Evolutionary conservation across 2,888 invertebrate species (phyloP), one percentile per base, ranked within the genome.

Genomic region (Agelastica alni): DNA sequence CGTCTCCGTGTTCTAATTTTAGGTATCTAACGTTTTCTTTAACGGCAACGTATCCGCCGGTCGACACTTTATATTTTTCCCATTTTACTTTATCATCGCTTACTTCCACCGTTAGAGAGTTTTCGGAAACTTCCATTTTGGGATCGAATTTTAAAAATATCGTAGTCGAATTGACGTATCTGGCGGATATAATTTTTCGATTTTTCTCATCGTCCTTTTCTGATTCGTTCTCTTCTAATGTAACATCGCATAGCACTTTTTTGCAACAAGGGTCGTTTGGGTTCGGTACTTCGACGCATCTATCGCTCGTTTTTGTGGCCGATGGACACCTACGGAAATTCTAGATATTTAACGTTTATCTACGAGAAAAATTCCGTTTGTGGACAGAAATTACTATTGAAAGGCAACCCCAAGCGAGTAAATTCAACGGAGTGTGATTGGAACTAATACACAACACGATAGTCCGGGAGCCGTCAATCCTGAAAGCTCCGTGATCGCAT

Each of bases 221-320:
- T 7, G 71, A 81, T 59, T 90, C 90, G 60, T 89, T 88, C 46
- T 83, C 90, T 59, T 89, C 88, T 13, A 91, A 80, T 0, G 90
- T 89, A 3, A 92, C 91, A 69, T 92, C 93, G 71, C 94, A 95
- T 2, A 93, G 81, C 56, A 93, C 88, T 58, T 91, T 83, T 63
- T 88, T 91, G 68, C 94, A 94, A 71, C 94, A 94, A 1, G 86
- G 78, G 72, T 95, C 93, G 45, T 85, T 85, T 0, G 91, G 89
- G 74, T 93, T 92, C 60, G 88, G 85, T 0, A 93, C 84, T 66
- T 87, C 86, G 34, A 93, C 88, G 71, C 93, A 93, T 69, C 88
- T 85, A 53, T 91, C 91, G 18, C 79, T 77, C 1, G 80, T 79
- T 53, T 82, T 83, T 41, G 79, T 77, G 57, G 83, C 75, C 3